These are phyloP conservation scores for Crocidura indochinensis DNA, from an alignment of 2,797 vertebrate genomes.

Conservation along the genomic window DNA sequence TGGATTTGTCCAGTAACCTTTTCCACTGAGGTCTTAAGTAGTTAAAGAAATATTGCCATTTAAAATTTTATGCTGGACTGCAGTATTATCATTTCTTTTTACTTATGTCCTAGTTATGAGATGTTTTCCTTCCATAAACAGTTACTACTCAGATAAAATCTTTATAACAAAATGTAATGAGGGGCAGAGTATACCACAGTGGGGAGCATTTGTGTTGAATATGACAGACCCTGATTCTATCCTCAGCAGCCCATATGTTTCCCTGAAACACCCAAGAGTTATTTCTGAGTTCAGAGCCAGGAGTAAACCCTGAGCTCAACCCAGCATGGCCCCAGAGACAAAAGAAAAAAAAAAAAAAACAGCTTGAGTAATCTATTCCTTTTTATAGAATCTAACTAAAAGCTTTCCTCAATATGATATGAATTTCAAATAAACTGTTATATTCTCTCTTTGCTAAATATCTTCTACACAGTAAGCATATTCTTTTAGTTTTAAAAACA, in stretches of 20 bases:
- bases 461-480: background rate
- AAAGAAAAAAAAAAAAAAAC: background rate
- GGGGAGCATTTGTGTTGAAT: too few relatives aligned
- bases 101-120: background rate
- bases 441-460: background rate
- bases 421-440: background rate
- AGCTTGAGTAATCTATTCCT: background rate
- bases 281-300: too few relatives aligned
- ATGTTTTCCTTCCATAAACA: background rate
- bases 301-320: too few relatives aligned
- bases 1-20: background rate
- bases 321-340: too few relatives aligned
- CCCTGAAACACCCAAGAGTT: too few relatives aligned
- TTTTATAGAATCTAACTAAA: constrained; percentile 6
- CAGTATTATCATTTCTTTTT: constrained; percentile 5
- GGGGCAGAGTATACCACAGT: too few relatives aligned
- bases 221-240: too few relatives aligned
- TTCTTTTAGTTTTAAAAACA: background rate
- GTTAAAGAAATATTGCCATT: background rate
- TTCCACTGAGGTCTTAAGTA: background rate
- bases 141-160: constrained; percentile 31
- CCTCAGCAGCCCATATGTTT: too few relatives aligned
- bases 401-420: background rate
- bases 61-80: background rate
- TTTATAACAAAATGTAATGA: background rate